These are phyloP conservation scores for Helleia helle DNA, from an alignment of 2,888 invertebrate genomes.

Conservation along the genomic window DNA sequence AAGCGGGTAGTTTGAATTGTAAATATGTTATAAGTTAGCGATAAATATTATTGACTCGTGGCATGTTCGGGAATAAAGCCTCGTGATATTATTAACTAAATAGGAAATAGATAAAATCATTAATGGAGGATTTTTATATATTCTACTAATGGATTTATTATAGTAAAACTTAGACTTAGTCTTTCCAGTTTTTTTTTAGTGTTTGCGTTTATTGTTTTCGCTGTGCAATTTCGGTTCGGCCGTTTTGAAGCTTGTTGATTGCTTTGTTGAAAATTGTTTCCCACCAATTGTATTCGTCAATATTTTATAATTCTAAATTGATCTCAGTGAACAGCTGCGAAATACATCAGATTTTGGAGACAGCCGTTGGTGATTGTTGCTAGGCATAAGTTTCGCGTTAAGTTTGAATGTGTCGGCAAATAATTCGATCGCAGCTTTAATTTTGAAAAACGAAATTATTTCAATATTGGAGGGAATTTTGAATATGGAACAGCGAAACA, in stretches of 20 bases:
- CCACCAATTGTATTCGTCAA: constrained; percentile 41
- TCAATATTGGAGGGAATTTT: constrained; percentile 24
- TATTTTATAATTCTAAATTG: constrained; percentile 56
- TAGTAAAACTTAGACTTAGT: constrained; percentile 67
- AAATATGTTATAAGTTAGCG: constrained; percentile 61
- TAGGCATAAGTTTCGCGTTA: constrained; percentile 53
- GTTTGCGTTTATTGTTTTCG: constrained; percentile 69
- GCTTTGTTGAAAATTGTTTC: constrained; percentile 44
- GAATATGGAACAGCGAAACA: constrained; percentile 48
- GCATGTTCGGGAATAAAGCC: constrained; percentile 60
- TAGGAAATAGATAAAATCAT: constrained; percentile 71
- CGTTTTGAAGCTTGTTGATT: constrained; percentile 49
- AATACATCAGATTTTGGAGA: constrained; percentile 47
- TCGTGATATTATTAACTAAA: constrained; percentile 72
- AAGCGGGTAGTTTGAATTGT: constrained; percentile 70
- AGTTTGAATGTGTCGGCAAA: constrained; percentile 69
- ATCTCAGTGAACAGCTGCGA: constrained; percentile 67
- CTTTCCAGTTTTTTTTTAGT: constrained; percentile 46
- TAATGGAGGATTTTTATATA: constrained; percentile 72
- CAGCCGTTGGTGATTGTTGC: constrained; percentile 58
- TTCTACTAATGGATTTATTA: constrained; percentile 70
- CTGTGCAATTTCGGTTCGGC: constrained; percentile 64
- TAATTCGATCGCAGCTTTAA: constrained; percentile 30
- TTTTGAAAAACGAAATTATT: not conserved
- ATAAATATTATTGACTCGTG: constrained; percentile 54